Base-by-base conservation (phyloP, 2,113 vertebrate species). In the Ovis canadensis region DNA sequence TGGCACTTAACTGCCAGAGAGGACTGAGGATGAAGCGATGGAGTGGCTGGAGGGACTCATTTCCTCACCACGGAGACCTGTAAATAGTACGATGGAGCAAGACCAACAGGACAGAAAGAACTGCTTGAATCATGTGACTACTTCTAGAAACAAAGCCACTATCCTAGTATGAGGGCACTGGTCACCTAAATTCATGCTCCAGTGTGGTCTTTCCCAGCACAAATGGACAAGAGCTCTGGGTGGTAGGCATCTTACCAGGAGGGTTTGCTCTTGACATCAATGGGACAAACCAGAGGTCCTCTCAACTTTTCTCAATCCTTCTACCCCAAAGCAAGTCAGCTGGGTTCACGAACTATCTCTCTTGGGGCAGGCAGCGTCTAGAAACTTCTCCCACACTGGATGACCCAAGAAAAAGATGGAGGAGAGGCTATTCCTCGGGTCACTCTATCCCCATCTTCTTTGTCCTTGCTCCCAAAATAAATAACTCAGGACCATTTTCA, bases 401-500 rank as follows among this genome's bases (percentile, higher is more conserved):
- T 3, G 23, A 52, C 50, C 45, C 60, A 54, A 62, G 60, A 55
- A 90, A 33, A 87, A 17, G 29, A 84, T 0, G 82, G 54, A 48
- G 71, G 77, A 71, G 33, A 36, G 2, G 25, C 23, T 6, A 2
- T 25, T 27, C 29, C 29, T 29, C 0, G 0, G 9, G 29, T 59
- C 8, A 0, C 12, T 40, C 83, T 89, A 45, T 62, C 57, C 25
- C 23, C 21, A 48, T n/a, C 91, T 55, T 60, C 55, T 84, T 57
- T 74, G 48, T 85, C 92, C 96, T 74, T 59, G 90, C 88, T 91
- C 88, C 84, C 78, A 45, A 89, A 95, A 90, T 96, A 96, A 96
- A 95, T 82, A 89, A 82, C 91, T n/a, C 43, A 21, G 27, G 57
- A 88, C 88, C 90, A 40, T 33, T 48, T 96, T 84, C 88, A 80